Percentiles rank a stretch among this genome's conserved stretches.
These are phyloP conservation scores for Phoxinus phoxinus DNA, from an alignment of 2,113 vertebrate genomes.

Conservation along the genomic window DNA sequence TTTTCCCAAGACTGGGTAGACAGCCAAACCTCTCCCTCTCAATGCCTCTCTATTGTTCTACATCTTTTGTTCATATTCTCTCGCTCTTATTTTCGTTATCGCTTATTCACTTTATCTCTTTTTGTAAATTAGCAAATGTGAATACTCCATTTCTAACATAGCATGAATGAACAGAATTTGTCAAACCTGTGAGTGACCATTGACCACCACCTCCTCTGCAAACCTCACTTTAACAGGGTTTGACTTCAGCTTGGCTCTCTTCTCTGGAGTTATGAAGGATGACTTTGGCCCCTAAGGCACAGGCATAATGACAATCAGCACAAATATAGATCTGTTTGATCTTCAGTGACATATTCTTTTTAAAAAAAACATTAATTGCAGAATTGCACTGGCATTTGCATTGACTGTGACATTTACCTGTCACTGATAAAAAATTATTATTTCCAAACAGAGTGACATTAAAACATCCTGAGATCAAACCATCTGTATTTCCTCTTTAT, in stretches of 20 bases:
- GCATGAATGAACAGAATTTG: conserved; percentile 8
- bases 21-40: conserved; percentile 23
- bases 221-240: conserved; percentile 96
- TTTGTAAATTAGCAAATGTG: neutral
- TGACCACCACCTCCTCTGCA: conserved; percentile 95
- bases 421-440: neutral
- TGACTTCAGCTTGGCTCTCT: conserved; percentile 89
- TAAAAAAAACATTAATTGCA: neutral
- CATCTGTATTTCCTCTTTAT: neutral
- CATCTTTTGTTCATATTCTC: conserved; percentile 35
- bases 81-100: neutral
- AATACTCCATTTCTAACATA: neutral
- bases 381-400: neutral
- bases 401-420: neutral
- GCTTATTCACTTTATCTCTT: neutral
- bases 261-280: conserved; percentile 94
- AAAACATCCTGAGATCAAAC: neutral
- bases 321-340: neutral
- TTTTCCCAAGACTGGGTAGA: conserved; percentile 16
- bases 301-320: neutral
- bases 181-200: conserved; percentile 88
- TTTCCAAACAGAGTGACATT: neutral
- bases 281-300: conserved; percentile 90
- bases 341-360: neutral
- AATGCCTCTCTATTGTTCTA: conserved; percentile 38